Percentiles rank a stretch among this genome's conserved stretches.
phyloP scores from a whole-genome alignment of 2,888 invertebrate genomes.

The Dimorphilus gyrociliatus region DNA sequence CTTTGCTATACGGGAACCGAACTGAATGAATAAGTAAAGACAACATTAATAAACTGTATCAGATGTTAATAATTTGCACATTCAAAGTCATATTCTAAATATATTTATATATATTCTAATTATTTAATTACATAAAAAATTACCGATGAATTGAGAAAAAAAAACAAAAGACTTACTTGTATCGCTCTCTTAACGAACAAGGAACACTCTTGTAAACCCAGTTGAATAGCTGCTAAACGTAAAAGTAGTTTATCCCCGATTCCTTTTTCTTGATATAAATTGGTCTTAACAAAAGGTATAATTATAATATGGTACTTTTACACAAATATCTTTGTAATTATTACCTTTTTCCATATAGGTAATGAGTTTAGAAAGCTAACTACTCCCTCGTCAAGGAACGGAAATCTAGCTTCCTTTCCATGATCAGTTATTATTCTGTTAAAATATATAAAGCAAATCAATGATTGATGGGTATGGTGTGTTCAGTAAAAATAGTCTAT shows the following conservation, averaged over 20 bases:
- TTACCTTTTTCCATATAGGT: conserved; percentile 40
- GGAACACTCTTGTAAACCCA: conserved; percentile 39
- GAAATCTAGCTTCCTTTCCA: conserved; percentile 53
- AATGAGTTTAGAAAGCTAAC: conserved; percentile 41
- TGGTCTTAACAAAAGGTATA: conserved; percentile 8
- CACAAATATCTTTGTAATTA: background rate
- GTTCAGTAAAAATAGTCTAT: too few species aligned
- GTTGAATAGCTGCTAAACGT: conserved; percentile 40
- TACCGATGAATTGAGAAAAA: too few species aligned
- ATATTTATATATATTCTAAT: too few species aligned
- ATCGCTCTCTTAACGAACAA: conserved; percentile 73
- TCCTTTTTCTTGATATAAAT: conserved; percentile 44
- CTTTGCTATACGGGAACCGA: conserved; percentile 77
- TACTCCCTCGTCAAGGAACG: conserved; percentile 47
- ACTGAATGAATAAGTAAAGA: too few species aligned
- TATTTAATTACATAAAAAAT: too few species aligned
- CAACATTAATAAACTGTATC: too few species aligned
- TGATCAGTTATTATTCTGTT: conserved; percentile 73
- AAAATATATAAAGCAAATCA: too few species aligned
- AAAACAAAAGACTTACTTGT: too few species aligned
- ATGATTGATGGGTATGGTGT: too few species aligned
- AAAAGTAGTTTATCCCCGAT: conserved; percentile 83
- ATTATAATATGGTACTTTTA: too few species aligned
- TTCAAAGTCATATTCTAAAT: too few species aligned
- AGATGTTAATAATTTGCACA: too few species aligned